Conservation (phyloP, 2,888 invertebrate genomes). For the Scotopteryx bipunctaria region DNA sequence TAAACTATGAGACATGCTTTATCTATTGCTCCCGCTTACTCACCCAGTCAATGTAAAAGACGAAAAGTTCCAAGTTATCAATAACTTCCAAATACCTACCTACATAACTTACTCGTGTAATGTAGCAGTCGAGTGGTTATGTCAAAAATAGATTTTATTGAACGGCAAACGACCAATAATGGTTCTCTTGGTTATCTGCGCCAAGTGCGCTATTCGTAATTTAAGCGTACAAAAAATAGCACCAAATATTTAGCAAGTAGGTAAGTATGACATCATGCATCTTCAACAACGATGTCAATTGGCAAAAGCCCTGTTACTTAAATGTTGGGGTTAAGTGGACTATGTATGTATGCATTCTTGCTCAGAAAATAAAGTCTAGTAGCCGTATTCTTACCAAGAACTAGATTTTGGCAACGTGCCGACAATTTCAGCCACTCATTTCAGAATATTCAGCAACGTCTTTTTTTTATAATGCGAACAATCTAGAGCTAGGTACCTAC, state of each 20-base stretch:
- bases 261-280: conserved; percentile 35
- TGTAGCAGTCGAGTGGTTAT: too few relatives aligned
- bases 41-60: too few relatives aligned
- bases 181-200: not conserved
- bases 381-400: conserved; percentile 11
- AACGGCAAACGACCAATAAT: not conserved
- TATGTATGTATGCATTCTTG: conserved; percentile 15
- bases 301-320: conserved; percentile 23
- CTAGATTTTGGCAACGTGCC: conserved; percentile 26
- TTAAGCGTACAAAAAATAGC: conserved; percentile 15
- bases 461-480: conserved; percentile 4
- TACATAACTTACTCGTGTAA: too few relatives aligned
- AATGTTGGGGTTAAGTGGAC: conserved; percentile 17
- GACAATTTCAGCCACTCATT: conserved; percentile 14
- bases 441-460: not conserved
- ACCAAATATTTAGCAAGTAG: conserved; percentile 18
- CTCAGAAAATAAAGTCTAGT: conserved; percentile 21
- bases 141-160: too few relatives aligned
- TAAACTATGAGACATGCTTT: too few relatives aligned
- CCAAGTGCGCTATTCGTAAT: conserved; percentile 17
- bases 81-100: too few relatives aligned
- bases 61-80: too few relatives aligned
- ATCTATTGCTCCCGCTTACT: too few relatives aligned
- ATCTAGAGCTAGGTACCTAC: conserved; percentile 3
- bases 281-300: conserved; percentile 37